phyloP scores from a whole-genome alignment of 2,888 invertebrate species.

The Auanema sp. region DNA sequence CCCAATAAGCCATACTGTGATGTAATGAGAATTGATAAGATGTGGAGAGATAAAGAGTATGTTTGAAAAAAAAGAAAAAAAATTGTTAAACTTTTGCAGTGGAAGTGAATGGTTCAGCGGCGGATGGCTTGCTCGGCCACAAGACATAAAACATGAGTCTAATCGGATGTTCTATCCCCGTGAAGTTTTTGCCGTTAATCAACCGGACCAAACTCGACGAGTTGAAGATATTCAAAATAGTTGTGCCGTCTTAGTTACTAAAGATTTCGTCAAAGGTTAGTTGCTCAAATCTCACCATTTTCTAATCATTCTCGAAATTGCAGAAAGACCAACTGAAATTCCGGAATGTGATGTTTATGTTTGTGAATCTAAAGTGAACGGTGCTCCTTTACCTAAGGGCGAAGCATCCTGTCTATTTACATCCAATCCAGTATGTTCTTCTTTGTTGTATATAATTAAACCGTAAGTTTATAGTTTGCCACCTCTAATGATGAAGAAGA shows the following conservation, averaged over 20 bases:
- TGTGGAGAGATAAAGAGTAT: constrained; percentile 89
- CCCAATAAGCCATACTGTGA: constrained; percentile 86
- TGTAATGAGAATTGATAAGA: constrained; percentile 87
- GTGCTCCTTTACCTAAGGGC: constrained; percentile 21
- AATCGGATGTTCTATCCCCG: constrained; percentile 81
- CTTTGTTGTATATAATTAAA: constrained; percentile 2
- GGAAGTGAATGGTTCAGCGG: constrained; percentile 90
- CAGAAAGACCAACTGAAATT: constrained; percentile 90
- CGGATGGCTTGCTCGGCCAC: constrained; percentile 86
- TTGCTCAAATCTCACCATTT: background rate
- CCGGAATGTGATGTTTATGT: constrained; percentile 87
- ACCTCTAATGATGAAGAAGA: constrained; percentile 10
- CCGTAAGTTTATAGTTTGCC: background rate
- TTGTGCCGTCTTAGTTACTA: constrained; percentile 85
- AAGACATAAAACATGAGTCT: constrained; percentile 77
- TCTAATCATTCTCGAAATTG: constrained; percentile 18
- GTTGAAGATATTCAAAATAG: constrained; percentile 86
- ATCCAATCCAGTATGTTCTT: constrained; percentile 10
- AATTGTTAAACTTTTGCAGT: constrained; percentile 68
- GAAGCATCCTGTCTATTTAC: constrained; percentile 9
- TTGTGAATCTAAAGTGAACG: constrained; percentile 51
- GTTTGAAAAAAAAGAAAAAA: constrained; percentile 62
- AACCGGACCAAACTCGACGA: constrained; percentile 82
- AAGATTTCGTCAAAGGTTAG: constrained; percentile 72
- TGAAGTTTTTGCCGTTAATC: constrained; percentile 70